These are phyloP conservation scores for Andrena praecox DNA, from an alignment of 2,888 invertebrate genomes.

Conservation along the genomic window DNA sequence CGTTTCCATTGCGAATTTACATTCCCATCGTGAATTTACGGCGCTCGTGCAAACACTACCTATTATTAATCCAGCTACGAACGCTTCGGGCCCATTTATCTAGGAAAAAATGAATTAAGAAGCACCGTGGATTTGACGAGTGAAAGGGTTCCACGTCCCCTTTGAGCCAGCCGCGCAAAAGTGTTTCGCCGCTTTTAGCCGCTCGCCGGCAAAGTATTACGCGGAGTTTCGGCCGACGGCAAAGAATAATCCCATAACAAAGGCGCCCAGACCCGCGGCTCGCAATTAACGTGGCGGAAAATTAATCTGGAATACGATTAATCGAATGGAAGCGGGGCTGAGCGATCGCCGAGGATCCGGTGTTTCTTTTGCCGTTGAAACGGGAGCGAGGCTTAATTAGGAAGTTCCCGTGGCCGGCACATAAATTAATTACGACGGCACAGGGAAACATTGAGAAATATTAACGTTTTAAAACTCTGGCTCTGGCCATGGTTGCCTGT, in stretches of 20 bases:
- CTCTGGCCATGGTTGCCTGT: conserved; percentile 19
- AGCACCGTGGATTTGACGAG: not conserved
- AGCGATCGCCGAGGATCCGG: conserved; percentile 30
- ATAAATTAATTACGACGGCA: conserved; percentile 70
- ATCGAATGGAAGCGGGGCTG: conserved; percentile 38
- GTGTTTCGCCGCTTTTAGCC: conserved; percentile 6
- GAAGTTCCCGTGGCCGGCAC: conserved; percentile 56
- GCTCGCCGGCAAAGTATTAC: conserved; percentile 14
- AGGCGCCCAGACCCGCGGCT: not conserved
- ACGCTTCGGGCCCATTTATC: no score
- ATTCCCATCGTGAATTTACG: no score
- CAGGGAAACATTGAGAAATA: conserved; percentile 70
- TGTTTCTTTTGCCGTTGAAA: conserved; percentile 23
- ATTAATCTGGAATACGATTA: conserved; percentile 51
- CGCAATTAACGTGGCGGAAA: conserved; percentile 19
- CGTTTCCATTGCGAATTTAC: no score
- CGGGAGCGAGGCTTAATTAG: conserved; percentile 70
- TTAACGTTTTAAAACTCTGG: conserved; percentile 63
- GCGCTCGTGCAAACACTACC: no score
- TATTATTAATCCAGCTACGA: no score
- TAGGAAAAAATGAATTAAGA: not conserved
- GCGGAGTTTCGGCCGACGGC: not conserved
- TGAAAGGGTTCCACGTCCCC: not conserved
- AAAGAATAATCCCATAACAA: conserved; percentile 14
- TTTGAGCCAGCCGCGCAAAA: not conserved